phyloP scores from a whole-genome alignment of 2,797 vertebrate genomes.

The Melanotaenia trifasciata region DNA sequence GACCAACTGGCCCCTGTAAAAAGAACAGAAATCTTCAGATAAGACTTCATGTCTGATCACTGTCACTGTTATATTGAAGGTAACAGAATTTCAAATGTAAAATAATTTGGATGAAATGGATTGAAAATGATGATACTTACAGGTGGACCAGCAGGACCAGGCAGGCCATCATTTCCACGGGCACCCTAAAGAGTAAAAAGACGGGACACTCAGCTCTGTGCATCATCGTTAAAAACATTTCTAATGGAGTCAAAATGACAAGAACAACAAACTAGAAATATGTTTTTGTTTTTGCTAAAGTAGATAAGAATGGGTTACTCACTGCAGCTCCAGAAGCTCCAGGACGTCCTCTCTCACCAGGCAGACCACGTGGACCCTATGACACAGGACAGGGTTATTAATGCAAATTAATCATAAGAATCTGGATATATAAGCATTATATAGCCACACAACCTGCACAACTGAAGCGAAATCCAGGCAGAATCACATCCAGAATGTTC shows the following conservation, averaged over 20 bases:
- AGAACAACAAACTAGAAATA: conserved; percentile 5
- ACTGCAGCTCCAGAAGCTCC: conserved; percentile 93
- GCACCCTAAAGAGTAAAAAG: conserved; percentile 86
- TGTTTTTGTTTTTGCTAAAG: not conserved
- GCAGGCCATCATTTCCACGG: conserved; percentile 95
- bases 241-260: conserved; percentile 1
- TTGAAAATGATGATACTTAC: conserved; percentile 79
- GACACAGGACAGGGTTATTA: conserved; percentile 19
- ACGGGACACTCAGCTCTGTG: conserved; percentile 22
- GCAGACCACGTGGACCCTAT: conserved; percentile 95
- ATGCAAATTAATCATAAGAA: not conserved
- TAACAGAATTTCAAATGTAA: not conserved
- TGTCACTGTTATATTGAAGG: conserved; percentile 3
- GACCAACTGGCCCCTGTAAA: conserved; percentile 93
- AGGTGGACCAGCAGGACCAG: conserved; percentile 94
- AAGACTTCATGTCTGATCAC: conserved; percentile 8
- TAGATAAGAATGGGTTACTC: conserved; percentile 71
- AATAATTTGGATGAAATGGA: not conserved
- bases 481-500: not conserved
- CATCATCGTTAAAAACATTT: not conserved
- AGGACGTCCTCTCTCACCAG: conserved; percentile 95
- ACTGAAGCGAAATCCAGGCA: not conserved
- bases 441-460: not conserved
- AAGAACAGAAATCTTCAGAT: conserved; percentile 27
- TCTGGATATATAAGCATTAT: not conserved